phyloP scores from a whole-genome alignment of 2,888 invertebrate genomes.

The Machimus atricapillus region DNA sequence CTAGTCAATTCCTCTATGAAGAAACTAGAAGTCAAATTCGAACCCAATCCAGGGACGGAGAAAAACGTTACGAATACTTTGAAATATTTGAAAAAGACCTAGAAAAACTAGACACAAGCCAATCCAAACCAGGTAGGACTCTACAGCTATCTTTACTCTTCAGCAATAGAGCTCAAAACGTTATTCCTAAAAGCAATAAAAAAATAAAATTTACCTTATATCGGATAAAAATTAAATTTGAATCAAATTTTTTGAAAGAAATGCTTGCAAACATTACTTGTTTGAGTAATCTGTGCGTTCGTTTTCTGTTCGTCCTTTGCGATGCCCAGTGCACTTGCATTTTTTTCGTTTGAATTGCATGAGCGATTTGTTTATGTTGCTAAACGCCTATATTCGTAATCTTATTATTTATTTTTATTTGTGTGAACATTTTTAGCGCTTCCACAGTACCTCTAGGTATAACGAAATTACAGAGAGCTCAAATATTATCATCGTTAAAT shows the following conservation, averaged over 20 bases:
- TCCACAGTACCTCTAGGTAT: constrained; percentile 3
- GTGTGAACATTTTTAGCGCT: background rate
- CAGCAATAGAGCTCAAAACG: constrained; percentile 44
- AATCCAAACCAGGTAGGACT: constrained; percentile 46
- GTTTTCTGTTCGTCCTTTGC: constrained; percentile 9
- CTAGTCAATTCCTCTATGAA: constrained; percentile 33
- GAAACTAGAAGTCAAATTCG: constrained; percentile 25
- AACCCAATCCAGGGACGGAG: constrained; percentile 35
- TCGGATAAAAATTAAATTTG: background rate
- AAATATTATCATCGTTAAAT: constrained; percentile 39
- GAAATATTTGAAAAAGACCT: constrained; percentile 46
- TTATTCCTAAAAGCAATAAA: constrained; percentile 21
- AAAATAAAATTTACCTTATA: background rate
- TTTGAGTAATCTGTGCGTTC: background rate
- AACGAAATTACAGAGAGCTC: constrained; percentile 32
- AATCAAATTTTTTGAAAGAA: constrained; percentile 2
- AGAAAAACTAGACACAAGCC: constrained; percentile 39
- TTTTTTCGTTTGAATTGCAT: constrained; percentile 12
- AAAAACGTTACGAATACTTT: constrained; percentile 43
- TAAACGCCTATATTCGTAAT: background rate
- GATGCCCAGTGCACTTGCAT: background rate
- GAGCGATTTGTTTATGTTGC: constrained; percentile 9
- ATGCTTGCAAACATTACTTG: constrained; percentile 47
- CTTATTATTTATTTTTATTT: background rate
- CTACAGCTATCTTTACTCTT: constrained; percentile 34